Evolutionary conservation across 2,113 vertebrate species (phyloP).

Genomic region (Sialia sialis): DNA sequence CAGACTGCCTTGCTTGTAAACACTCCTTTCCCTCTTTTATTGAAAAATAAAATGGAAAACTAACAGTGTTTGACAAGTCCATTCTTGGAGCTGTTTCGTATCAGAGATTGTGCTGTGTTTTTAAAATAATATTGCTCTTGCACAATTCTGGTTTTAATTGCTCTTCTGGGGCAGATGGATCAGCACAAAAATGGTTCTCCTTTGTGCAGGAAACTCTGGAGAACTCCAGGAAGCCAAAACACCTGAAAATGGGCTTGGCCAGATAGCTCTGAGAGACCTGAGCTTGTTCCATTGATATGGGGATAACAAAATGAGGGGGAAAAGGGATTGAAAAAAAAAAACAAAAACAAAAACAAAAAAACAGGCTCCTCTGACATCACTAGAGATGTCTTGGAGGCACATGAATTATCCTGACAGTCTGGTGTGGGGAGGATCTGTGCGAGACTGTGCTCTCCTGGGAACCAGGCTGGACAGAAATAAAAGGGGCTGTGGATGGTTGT

Average conservation of each 20-base stretch:
- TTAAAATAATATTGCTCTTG: background rate
- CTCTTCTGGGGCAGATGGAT: background rate
- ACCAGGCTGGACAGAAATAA: background rate
- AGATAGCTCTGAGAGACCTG: background rate
- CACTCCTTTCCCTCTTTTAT: background rate
- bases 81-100: background rate
- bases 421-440: background rate
- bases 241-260: background rate
- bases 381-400: background rate
- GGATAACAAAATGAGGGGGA: background rate
- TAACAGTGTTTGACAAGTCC: background rate
- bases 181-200: background rate
- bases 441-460: background rate
- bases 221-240: background rate
- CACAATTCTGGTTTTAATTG: background rate
- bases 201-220: background rate
- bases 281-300: background rate
- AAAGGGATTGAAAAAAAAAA: background rate
- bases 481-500: background rate
- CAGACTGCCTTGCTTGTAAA: constrained; percentile 14
- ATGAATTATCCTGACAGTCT: background rate
- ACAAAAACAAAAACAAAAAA: too few relatives aligned
- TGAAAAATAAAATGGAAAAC: constrained; percentile 8
- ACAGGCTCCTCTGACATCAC: background rate
- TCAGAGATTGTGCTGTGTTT: background rate